Base-by-base conservation (phyloP, 2,113 vertebrate species). In the Fregata magnificens region DNA sequence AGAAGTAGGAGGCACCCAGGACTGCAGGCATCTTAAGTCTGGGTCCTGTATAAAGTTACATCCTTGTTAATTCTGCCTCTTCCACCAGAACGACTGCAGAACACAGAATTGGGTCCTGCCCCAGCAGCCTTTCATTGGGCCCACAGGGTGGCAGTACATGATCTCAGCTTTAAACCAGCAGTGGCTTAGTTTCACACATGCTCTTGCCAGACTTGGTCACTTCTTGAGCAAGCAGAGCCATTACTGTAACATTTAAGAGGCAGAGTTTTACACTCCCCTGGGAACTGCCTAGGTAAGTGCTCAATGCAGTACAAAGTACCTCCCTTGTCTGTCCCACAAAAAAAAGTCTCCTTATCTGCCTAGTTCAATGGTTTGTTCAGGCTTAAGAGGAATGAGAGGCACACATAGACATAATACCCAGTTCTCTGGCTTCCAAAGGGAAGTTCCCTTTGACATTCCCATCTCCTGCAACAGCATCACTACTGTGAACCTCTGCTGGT, bases 101-200 rank as follows among this genome's bases (percentile, higher is more conserved):
- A 87, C 1, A 2, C 29, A 22, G 38, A 53, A 52, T 19, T 1
- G 22, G n/a, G 34, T 11, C 16, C 58, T 53, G 32, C 49, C 21
- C n/a, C 74, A 76, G 73, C 81, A 93, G 86, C 91, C 73, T 24
- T 20, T 40, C 40, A 22, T 20, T 20, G 61, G 45, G 70, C 66
- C 94, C 96, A 79, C 97, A 87, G 78, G 95, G 94, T 79, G 96
- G 94, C 93, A 97, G 89, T 85, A 74, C 50, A 20, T 0, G 20
- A 86, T 17, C 87, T 91, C 78, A 36, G 82, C 42, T 89, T 53
- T 36, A 42, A 56, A n/a, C 7, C 32, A 63, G n/a, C 69, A 61
- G 52, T 5, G 16, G 6, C 28, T 49, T 13, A 8, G 61, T 34
- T 62, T 42, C 76, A 62, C 49, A 56, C 6, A 7, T 0, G 31